Conservation (phyloP, 2,888 invertebrate genomes). For the Strigamia maritima region DNA sequence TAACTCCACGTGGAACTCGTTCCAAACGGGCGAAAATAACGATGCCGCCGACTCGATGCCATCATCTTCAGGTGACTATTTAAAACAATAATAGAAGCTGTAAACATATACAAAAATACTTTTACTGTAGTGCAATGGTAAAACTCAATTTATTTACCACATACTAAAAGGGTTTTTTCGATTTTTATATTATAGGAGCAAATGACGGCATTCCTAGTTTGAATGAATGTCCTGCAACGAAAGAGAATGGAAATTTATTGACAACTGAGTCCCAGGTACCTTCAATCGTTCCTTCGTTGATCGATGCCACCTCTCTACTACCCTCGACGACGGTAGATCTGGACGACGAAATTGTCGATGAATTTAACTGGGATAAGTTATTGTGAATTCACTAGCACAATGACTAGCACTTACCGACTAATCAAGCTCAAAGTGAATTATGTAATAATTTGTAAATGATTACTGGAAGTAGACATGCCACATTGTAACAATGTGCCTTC, state of each 20-base stretch:
- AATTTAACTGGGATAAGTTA: slow-evolving; percentile 52
- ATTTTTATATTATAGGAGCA: background rate
- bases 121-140: too few relatives aligned
- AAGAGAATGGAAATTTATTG: background rate
- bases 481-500: background rate
- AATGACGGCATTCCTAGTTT: background rate
- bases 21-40: slow-evolving; percentile 27
- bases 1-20: slow-evolving; percentile 21
- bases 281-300: background rate
- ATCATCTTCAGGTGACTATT: background rate
- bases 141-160: too few relatives aligned
- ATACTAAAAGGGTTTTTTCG: too few relatives aligned
- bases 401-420: background rate
- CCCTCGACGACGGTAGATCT: slow-evolving; percentile 18
- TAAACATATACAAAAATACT: too few relatives aligned
- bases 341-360: slow-evolving; percentile 44
- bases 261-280: background rate
- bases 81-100: too few relatives aligned
- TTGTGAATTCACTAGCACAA: slow-evolving; percentile 45
- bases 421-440: background rate
- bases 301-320: background rate
- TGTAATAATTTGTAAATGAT: background rate
- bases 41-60: background rate
- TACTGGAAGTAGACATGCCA: background rate
- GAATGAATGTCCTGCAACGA: background rate